These are phyloP conservation scores for Lacanobia oleracea DNA, from an alignment of 2,888 invertebrate genomes.

Conservation along the genomic window DNA sequence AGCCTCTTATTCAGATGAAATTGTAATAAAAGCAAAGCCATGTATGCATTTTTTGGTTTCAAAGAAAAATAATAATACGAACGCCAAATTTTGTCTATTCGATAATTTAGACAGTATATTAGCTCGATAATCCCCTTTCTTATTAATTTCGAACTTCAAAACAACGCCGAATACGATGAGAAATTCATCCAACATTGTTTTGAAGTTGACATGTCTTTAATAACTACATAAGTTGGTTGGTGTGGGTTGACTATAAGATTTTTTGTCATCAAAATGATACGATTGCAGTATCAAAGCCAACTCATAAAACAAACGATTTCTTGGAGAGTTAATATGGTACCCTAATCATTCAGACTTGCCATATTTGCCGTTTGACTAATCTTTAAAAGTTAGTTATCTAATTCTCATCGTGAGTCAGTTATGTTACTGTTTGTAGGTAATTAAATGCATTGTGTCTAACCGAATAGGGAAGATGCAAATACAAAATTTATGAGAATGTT, in stretches of 20 bases:
- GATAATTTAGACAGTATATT: background rate
- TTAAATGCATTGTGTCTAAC: no score
- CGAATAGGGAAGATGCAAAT: no score
- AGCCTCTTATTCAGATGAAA: background rate
- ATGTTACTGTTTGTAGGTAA: no score
- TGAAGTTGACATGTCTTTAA: background rate
- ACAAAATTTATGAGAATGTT: no score
- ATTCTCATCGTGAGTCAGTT: no score
- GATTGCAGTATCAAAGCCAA: no score
- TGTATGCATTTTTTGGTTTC: background rate
- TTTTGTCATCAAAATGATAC: no score
- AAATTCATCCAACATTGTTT: background rate
- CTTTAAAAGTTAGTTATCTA: background rate
- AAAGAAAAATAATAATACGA: background rate
- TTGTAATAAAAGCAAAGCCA: conserved; percentile 3
- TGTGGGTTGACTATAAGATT: no score
- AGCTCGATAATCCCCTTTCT: conserved; percentile 21
- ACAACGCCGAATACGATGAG: background rate
- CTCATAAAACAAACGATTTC: no score
- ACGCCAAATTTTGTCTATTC: background rate
- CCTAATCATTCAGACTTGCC: no score
- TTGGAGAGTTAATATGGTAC: no score
- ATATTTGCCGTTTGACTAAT: background rate
- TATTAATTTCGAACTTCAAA: conserved; percentile 1
- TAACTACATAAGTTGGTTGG: background rate